phyloP scores from a whole-genome alignment of 2,797 vertebrate genomes.

The Arnoldichthys spilopterus region DNA sequence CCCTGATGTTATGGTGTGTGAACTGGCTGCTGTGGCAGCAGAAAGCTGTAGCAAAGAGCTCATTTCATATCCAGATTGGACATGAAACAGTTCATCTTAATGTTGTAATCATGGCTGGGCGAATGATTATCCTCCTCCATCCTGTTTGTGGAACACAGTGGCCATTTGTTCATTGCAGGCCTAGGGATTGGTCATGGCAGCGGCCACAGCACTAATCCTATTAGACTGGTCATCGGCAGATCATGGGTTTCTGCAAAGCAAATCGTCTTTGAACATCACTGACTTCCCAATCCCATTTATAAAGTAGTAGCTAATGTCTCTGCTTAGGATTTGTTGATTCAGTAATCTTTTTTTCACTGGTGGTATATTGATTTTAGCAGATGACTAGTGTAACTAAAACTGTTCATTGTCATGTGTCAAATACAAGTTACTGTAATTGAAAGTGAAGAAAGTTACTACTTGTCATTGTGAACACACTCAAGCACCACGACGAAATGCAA shows the following conservation, averaged over 20 bases:
- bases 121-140: conserved; percentile 65
- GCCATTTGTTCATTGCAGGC: conserved; percentile 49
- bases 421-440: conserved; percentile 3
- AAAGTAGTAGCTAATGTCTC: not conserved
- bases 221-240: conserved; percentile 64
- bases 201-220: conserved; percentile 65
- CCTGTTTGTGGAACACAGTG: conserved; percentile 67
- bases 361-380: not conserved
- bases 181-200: conserved; percentile 56
- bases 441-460: too few species aligned
- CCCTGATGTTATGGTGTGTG: not conserved
- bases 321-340: not conserved
- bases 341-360: conserved; percentile 2
- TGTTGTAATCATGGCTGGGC: conserved; percentile 56
- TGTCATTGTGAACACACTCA: too few species aligned
- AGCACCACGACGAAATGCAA: too few species aligned
- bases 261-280: conserved; percentile 42
- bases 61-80: conserved; percentile 57
- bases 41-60: not conserved
- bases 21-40: not conserved
- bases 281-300: conserved; percentile 38
- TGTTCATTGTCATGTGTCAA: not conserved
- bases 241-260: conserved; percentile 65
- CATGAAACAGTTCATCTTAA: conserved; percentile 55
- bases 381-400: conserved; percentile 25